phyloP scores from a whole-genome alignment of 2,888 invertebrate genomes.

The Tribolium freemani region DNA sequence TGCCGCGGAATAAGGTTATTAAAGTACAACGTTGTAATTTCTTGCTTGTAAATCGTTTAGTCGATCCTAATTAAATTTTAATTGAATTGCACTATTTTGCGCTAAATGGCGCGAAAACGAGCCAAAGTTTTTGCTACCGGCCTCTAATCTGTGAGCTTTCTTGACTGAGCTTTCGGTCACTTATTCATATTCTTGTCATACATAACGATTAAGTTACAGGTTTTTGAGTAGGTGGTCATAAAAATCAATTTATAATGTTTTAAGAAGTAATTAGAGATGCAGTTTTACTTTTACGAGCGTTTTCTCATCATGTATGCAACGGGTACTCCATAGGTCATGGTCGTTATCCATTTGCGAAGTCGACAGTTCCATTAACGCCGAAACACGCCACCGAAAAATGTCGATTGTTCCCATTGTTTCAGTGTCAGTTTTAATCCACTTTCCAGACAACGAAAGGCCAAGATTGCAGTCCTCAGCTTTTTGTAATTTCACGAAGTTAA shows the following conservation, averaged over 20 bases:
- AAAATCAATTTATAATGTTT: slow-evolving; percentile 25
- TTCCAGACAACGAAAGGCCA: background rate
- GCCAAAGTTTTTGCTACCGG: background rate
- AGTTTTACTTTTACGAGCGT: slow-evolving; percentile 12
- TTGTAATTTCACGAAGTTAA: too few species aligned
- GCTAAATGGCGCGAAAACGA: background rate
- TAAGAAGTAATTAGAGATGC: slow-evolving; percentile 27
- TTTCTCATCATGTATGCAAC: slow-evolving; percentile 5
- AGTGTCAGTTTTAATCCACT: background rate
- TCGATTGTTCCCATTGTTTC: background rate
- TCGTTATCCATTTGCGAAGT: slow-evolving; percentile 2
- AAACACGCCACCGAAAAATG: background rate
- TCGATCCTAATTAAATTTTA: slow-evolving; percentile 8
- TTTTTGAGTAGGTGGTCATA: background rate
- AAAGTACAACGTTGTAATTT: slow-evolving; percentile 10
- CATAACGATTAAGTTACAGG: slow-evolving; percentile 4
- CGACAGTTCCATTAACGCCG: slow-evolving; percentile 9
- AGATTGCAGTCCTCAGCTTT: background rate
- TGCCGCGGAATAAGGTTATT: slow-evolving; percentile 2
- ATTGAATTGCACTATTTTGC: background rate
- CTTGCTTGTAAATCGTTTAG: slow-evolving; percentile 13
- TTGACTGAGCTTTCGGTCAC: background rate
- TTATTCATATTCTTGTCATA: background rate
- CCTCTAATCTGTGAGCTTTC: background rate
- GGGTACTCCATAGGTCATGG: slow-evolving; percentile 9